These are phyloP conservation scores for Drosophila fungiperda DNA, from an alignment of 2,888 invertebrate genomes.

Conservation along the genomic window DNA sequence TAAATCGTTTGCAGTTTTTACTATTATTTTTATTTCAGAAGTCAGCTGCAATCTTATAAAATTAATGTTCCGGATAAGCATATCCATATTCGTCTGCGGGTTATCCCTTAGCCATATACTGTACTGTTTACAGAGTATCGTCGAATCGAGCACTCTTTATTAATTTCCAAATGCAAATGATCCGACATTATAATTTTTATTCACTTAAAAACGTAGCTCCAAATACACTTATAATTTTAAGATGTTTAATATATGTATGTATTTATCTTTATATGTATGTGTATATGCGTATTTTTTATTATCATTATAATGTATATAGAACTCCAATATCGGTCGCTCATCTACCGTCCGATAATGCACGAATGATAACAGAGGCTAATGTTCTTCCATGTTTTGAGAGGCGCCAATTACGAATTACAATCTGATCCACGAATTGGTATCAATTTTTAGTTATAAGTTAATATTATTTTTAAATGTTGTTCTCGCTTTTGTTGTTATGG, in stretches of 20 bases:
- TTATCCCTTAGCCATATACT: background rate
- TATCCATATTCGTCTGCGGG: background rate
- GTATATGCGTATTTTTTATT: slow-evolving; percentile 66
- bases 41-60: background rate
- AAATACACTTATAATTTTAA: slow-evolving; percentile 81
- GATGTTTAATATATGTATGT: slow-evolving; percentile 75
- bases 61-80: background rate
- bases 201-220: slow-evolving; percentile 82
- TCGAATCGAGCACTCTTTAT: background rate
- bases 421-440: slow-evolving; percentile 29
- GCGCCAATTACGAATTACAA: slow-evolving; percentile 52
- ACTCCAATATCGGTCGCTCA: slow-evolving; percentile 60
- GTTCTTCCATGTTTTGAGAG: slow-evolving; percentile 12
- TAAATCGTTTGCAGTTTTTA: slow-evolving; percentile 9
- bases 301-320: slow-evolving; percentile 75
- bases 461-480: background rate
- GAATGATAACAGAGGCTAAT: slow-evolving; percentile 71
- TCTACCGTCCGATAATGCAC: slow-evolving; percentile 53
- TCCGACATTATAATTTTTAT: slow-evolving; percentile 73
- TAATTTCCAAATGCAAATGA: slow-evolving; percentile 4
- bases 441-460: slow-evolving; percentile 8
- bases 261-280: slow-evolving; percentile 70
- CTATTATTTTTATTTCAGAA: background rate
- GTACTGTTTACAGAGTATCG: background rate
- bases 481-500: slow-evolving; percentile 13